Evolutionary conservation across 2,888 invertebrate genomes (phyloP).

Genomic region (Drosophila nr. perissopoda): DNA sequence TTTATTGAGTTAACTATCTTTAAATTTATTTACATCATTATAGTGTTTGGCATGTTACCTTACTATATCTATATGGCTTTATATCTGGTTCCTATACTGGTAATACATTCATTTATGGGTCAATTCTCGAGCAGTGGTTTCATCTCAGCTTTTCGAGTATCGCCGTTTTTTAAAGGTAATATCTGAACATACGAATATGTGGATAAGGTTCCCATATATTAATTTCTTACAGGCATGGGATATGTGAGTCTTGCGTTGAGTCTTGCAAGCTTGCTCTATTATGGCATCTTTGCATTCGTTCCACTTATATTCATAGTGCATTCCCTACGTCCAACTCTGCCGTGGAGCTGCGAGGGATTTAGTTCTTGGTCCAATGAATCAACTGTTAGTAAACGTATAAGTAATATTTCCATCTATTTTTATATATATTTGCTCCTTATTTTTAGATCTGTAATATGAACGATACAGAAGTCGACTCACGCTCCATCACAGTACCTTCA

Average conservation of each 20-base stretch:
- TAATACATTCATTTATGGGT: constrained; percentile 94
- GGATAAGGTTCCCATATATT: too few relatives aligned
- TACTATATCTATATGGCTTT: constrained; percentile 86
- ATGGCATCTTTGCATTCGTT: constrained; percentile 92
- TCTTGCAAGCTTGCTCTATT: constrained; percentile 91
- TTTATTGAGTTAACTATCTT: background rate
- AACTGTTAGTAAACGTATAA: constrained; percentile 38
- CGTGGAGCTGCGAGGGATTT: constrained; percentile 91
- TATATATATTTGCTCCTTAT: background rate
- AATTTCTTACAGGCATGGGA: constrained; percentile 89
- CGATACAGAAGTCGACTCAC: accelerated
- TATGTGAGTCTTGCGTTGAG: constrained; percentile 92
- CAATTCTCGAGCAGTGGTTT: constrained; percentile 94
- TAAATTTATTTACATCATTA: background rate
- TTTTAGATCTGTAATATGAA: constrained; percentile 51
- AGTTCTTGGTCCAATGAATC: constrained; percentile 37
- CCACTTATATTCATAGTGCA: constrained; percentile 91
- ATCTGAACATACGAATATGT: background rate
- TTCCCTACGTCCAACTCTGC: constrained; percentile 88
- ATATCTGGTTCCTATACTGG: constrained; percentile 94
- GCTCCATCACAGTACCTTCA: constrained; percentile 50
- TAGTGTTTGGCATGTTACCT: constrained; percentile 73
- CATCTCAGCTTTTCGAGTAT: constrained; percentile 91
- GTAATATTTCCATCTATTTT: background rate
- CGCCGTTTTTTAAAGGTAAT: constrained; percentile 94